Conservation (phyloP, 2,113 vertebrate species). For the Chiloscyllium plagiosum region DNA sequence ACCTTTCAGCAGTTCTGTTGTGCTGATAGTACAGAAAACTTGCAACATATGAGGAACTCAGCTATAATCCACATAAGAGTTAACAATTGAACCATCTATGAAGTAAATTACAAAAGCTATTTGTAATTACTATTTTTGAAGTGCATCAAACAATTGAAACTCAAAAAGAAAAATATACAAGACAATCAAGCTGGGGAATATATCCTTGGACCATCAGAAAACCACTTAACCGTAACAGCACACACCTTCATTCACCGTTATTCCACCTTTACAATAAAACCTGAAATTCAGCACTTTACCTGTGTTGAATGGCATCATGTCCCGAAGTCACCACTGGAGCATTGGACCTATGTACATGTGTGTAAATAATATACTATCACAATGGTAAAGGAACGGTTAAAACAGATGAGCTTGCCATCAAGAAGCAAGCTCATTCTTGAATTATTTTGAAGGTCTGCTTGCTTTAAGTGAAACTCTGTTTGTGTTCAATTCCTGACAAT, state of each 20-base stretch:
- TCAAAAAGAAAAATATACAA: slow-evolving; percentile 2
- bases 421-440: background rate
- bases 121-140: background rate
- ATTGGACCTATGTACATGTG: background rate
- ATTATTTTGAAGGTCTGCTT: background rate
- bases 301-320: background rate
- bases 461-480: background rate
- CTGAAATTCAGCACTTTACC: background rate
- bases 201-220: background rate
- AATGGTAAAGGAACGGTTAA: background rate
- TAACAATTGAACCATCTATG: background rate
- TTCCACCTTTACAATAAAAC: background rate
- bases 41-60: background rate
- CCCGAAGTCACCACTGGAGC: background rate
- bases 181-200: background rate
- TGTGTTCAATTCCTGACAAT: background rate
- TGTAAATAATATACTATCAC: background rate
- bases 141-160: background rate
- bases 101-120: background rate
- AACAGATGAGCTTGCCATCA: background rate
- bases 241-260: background rate
- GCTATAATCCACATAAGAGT: background rate
- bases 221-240: background rate
- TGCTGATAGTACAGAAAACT: background rate
- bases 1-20: background rate